Conservation (phyloP, 2,113 vertebrate species). For the Felis chaus region DNA sequence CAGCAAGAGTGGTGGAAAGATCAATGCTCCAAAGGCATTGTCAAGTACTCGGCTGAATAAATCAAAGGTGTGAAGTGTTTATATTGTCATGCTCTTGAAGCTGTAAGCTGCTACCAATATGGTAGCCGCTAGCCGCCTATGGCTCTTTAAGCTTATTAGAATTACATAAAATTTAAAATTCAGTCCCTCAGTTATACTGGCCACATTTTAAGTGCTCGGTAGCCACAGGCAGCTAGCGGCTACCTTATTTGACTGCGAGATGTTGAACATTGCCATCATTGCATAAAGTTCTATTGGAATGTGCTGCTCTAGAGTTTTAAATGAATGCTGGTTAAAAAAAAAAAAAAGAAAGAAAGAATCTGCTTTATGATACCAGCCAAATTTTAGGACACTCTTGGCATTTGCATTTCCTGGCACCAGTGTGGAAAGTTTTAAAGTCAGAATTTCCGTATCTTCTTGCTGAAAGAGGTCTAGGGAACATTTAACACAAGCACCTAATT, state of each 20-base stretch:
- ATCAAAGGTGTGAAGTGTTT: neutral
- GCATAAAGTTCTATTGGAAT: neutral
- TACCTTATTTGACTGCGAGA: neutral
- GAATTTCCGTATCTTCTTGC: neutral
- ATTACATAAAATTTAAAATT: neutral
- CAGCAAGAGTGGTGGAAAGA: neutral
- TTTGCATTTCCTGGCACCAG: neutral
- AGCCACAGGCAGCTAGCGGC: neutral
- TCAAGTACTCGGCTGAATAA: neutral
- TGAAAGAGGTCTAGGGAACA: neutral
- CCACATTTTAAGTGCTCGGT: neutral
- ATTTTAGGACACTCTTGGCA: neutral
- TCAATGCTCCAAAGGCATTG: neutral
- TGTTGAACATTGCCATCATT: neutral
- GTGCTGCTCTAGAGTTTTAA: neutral
- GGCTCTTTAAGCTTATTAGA: neutral
- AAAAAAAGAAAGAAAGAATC: neutral
- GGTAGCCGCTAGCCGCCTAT: neutral
- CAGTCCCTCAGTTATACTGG: neutral
- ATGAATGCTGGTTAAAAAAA: neutral
- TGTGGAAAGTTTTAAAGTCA: constrained; percentile 26
- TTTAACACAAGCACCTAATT: neutral
- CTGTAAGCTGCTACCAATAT: neutral
- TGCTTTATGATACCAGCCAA: neutral
- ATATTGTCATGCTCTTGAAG: neutral